These are phyloP conservation scores for Ligdia adustata DNA, from an alignment of 2,888 invertebrate genomes.

Conservation along the genomic window DNA sequence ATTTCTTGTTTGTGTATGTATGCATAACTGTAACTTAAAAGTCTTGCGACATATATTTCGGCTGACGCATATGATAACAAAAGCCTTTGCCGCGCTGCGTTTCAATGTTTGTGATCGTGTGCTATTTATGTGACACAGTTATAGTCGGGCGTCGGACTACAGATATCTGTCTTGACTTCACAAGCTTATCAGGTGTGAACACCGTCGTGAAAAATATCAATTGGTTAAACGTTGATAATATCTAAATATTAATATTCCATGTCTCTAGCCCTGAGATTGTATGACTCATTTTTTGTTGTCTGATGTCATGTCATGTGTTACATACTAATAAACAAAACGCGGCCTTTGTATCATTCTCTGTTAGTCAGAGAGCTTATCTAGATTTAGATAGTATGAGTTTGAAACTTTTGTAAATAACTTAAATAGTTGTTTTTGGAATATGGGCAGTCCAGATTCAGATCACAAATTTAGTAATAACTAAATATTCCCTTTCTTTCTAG, in stretches of 20 bases:
- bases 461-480: too few species aligned
- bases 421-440: conserved; percentile 11
- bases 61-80: conserved; percentile 57
- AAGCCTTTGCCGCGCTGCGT: conserved; percentile 30
- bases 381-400: conserved; percentile 3
- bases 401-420: too few species aligned
- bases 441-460: not conserved
- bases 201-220: not conserved
- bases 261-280: conserved; percentile 33
- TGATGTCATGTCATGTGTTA: conserved; percentile 74
- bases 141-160: conserved; percentile 12
- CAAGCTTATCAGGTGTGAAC: conserved; percentile 19
- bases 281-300: conserved; percentile 72
- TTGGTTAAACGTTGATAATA: not conserved
- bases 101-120: conserved; percentile 12
- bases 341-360: conserved; percentile 34
- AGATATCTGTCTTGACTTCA: conserved; percentile 25
- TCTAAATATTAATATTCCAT: not conserved
- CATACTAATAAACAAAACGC: conserved; percentile 61
- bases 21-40: conserved; percentile 73
- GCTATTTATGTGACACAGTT: conserved; percentile 34
- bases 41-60: conserved; percentile 64
- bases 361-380: conserved; percentile 21
- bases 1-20: conserved; percentile 73
- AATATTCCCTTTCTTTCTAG: too few species aligned